These are phyloP conservation scores for Peromyscus californicus DNA, from an alignment of 2,113 vertebrate genomes.

Conservation along the genomic window DNA sequence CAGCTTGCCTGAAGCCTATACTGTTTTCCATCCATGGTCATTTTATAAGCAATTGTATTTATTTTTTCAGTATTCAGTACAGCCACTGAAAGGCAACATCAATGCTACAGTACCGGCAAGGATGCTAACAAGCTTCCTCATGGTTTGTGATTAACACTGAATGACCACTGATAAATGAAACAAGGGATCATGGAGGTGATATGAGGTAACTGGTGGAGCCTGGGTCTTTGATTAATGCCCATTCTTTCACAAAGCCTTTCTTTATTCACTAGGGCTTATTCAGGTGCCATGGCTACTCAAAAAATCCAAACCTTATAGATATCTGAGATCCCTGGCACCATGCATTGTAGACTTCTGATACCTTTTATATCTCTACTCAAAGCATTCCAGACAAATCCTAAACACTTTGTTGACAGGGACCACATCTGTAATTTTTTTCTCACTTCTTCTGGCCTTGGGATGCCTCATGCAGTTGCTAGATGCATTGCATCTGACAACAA, in stretches of 20 bases:
- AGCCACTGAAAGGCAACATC: background rate
- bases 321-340: background rate
- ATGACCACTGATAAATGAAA: background rate
- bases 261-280: background rate
- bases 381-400: background rate
- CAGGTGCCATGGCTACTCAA: background rate
- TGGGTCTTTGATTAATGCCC: background rate
- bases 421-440: background rate
- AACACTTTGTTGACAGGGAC: background rate
- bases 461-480: background rate
- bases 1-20: background rate
- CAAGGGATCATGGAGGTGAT: background rate
- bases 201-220: background rate
- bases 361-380: background rate
- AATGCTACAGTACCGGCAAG: background rate
- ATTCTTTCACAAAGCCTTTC: slow-evolving; percentile 22
- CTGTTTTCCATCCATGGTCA: background rate
- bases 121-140: background rate
- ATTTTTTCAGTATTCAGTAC: background rate
- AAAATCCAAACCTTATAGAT: background rate
- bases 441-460: slow-evolving; percentile 13
- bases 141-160: background rate
- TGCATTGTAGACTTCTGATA: background rate
- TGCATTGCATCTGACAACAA: background rate
- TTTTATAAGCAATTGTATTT: background rate